A percentile compares a stretch with the other conserved stretches of the same genome.
phyloP scores from a whole-genome alignment of 2,797 vertebrate species.

The Poeciliopsis paucimaculata region DNA sequence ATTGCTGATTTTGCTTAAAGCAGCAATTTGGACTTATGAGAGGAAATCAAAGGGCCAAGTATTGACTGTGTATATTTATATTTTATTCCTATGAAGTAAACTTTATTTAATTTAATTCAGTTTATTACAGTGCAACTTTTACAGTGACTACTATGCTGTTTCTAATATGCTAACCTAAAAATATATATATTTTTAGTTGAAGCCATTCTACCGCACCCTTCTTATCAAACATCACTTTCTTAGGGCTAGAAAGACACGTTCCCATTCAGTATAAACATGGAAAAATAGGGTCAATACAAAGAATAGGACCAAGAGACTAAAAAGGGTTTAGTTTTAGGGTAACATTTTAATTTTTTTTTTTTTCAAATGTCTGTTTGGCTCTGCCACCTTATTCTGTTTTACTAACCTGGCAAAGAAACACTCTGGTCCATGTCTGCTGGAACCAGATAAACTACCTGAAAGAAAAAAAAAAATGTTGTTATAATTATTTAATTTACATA shows the following conservation, averaged over 20 bases:
- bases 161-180: neutral
- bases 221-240: neutral
- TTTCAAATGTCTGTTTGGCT: neutral
- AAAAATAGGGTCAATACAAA: neutral
- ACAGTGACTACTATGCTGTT: neutral
- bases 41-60: neutral
- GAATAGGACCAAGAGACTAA: neutral
- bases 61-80: neutral
- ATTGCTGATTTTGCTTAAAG: too few species aligned
- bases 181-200: neutral
- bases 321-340: neutral
- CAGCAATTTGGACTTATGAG: neutral
- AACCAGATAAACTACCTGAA: neutral
- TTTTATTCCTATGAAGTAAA: neutral
- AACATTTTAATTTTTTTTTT: neutral
- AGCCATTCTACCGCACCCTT: neutral
- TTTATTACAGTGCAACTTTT: neutral
- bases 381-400: neutral
- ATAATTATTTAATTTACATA: neutral
- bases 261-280: neutral
- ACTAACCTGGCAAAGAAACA: neutral
- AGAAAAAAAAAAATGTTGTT: neutral
- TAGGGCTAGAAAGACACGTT: neutral
- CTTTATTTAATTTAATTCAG: neutral
- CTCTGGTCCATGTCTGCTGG: neutral